A percentile compares a stretch with the other conserved stretches of the same genome.
Conservation (phyloP, 2,888 invertebrate genomes). For the Stenurella melanura region DNA sequence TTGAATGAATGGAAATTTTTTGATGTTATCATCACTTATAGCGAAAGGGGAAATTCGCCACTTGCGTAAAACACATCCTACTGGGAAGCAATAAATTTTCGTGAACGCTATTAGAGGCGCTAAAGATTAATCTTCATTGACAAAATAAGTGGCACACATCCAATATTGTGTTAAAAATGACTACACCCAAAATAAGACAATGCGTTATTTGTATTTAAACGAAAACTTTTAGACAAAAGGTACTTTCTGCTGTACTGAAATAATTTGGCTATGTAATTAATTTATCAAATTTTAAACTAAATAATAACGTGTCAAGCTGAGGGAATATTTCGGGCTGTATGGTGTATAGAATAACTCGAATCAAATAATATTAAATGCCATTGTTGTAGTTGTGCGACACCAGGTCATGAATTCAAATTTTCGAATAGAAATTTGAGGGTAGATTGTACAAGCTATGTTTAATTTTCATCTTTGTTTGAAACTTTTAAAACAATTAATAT, state of each 20-base stretch:
- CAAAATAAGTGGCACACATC: conserved; percentile 8
- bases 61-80: conserved; percentile 5
- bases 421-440: too few species aligned
- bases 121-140: conserved; percentile 11
- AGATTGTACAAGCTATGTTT: too few species aligned
- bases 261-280: neutral
- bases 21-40: neutral
- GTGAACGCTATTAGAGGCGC: neutral
- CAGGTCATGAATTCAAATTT: neutral
- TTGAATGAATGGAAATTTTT: neutral
- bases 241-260: neutral
- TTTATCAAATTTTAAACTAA: neutral
- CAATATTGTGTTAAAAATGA: neutral
- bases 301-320: neutral
- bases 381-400: neutral
- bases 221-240: neutral
- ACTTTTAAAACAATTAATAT: too few species aligned
- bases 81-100: conserved; percentile 14
- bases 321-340: neutral
- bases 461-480: too few species aligned
- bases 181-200: neutral
- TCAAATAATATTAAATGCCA: neutral
- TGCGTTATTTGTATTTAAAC: neutral
- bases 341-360: neutral
- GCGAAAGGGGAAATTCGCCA: neutral